phyloP scores from a whole-genome alignment of 2,113 vertebrate genomes.

The Periophthalmus modestus region DNA sequence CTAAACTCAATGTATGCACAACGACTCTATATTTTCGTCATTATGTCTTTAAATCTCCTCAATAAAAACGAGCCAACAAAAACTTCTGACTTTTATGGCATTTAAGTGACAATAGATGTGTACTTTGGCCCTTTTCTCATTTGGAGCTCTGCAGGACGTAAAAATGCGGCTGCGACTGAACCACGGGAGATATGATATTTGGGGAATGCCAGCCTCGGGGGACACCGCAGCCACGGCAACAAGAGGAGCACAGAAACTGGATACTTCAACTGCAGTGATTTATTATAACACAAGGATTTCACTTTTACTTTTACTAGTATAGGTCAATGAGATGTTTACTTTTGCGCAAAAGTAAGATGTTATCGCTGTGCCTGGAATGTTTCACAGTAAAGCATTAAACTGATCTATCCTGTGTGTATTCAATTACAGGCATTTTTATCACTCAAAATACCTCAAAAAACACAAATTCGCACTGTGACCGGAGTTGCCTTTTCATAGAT shows the following conservation, averaged over 20 bases:
- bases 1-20: too few species aligned
- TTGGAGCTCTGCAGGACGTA: constrained; percentile 16
- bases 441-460: too few species aligned
- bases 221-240: constrained; percentile 47
- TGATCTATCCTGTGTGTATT: too few species aligned
- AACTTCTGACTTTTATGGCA: not conserved
- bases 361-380: too few species aligned
- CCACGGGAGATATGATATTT: constrained; percentile 41
- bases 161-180: constrained; percentile 26
- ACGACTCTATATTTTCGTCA: too few species aligned
- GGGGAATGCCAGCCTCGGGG: constrained; percentile 24
- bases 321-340: not conserved
- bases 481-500: too few species aligned
- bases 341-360: not conserved
- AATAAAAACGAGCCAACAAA: not conserved
- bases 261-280: not conserved
- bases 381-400: too few species aligned
- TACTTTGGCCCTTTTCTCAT: not conserved
- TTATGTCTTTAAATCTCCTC: not conserved
- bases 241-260: constrained; percentile 18
- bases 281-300: not conserved
- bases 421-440: too few species aligned
- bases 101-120: not conserved
- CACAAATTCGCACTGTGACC: too few species aligned
- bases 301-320: not conserved